Evolutionary conservation across 2,888 invertebrate genomes (phyloP).

Genomic region (Parnassius mnemosyne): DNA sequence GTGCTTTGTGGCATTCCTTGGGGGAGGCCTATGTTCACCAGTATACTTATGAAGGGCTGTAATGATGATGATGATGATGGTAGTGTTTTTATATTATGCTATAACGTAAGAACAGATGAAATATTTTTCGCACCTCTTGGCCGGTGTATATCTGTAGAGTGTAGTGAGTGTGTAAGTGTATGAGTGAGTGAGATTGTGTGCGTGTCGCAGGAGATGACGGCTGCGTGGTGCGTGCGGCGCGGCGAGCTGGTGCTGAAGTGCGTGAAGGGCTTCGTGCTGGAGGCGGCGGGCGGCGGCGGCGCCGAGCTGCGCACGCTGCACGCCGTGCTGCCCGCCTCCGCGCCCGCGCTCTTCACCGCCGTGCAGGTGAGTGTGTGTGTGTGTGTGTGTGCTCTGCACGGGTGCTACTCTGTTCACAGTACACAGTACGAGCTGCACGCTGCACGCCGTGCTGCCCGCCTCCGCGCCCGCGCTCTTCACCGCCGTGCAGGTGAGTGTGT

Average conservation of each 20-base stretch:
- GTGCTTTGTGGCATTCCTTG: too few species aligned
- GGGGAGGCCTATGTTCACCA: too few species aligned
- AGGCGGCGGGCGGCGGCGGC: conserved; percentile 96
- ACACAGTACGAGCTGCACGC: conserved; percentile 86
- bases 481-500: conserved; percentile 2
- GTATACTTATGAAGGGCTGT: too few species aligned
- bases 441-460: conserved; percentile 62
- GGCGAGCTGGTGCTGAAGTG: conserved; percentile 99
- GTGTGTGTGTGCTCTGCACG: conserved; percentile 54
- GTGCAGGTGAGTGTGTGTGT: conserved; percentile 87
- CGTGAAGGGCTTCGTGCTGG: conserved; percentile 99
- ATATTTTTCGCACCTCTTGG: too few species aligned
- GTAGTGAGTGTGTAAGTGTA: too few species aligned
- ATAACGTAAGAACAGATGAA: too few species aligned
- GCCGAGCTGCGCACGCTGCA: conserved; percentile 91
- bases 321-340: conserved; percentile 43
- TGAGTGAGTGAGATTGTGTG: not conserved
- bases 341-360: conserved; percentile 79
- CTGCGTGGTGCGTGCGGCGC: conserved; percentile 96
- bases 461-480: conserved; percentile 44
- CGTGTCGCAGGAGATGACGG: conserved; percentile 89
- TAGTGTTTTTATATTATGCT: too few species aligned
- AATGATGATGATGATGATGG: too few species aligned
- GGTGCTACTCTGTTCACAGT: conserved; percentile 87
- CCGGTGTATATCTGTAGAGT: too few species aligned